Conservation (phyloP, 2,888 invertebrate species). For the Protophormia terraenovae region DNA sequence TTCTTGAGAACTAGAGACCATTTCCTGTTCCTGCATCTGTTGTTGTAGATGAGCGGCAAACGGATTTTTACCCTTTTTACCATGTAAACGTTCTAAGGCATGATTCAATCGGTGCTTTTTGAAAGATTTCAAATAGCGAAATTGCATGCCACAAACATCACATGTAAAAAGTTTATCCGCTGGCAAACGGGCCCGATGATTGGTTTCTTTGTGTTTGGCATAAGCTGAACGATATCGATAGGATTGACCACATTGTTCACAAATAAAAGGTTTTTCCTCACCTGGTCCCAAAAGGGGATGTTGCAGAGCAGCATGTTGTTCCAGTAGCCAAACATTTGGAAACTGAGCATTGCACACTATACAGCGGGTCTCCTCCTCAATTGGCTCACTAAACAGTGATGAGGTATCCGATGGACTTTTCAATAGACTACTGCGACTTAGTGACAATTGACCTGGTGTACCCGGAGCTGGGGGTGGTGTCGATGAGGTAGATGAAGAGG, state of each 20-base stretch:
- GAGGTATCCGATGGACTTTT: conserved; percentile 77
- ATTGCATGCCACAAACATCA: conserved; percentile 96
- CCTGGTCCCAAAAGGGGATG: conserved; percentile 86
- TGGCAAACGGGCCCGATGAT: conserved; percentile 92
- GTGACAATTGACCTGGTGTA: conserved; percentile 75
- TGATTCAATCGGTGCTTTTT: conserved; percentile 94
- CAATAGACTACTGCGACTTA: conserved; percentile 74
- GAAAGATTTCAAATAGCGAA: conserved; percentile 93
- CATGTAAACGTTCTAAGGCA: conserved; percentile 90
- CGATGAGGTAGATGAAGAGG: conserved; percentile 81
- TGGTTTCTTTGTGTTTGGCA: conserved; percentile 92
- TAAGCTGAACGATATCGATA: conserved; percentile 93
- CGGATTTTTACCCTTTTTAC: conserved; percentile 82
- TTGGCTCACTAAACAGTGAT: conserved; percentile 79
- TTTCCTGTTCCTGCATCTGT: conserved; percentile 82
- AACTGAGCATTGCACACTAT: conserved; percentile 93
- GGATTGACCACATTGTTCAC: conserved; percentile 95
- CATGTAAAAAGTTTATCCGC: conserved; percentile 95
- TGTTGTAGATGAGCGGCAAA: conserved; percentile 63
- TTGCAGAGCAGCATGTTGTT: conserved; percentile 92
- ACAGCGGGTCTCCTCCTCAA: conserved; percentile 85
- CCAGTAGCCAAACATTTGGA: conserved; percentile 92
- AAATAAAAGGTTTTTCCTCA: conserved; percentile 94
- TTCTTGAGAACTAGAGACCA: conserved; percentile 89
- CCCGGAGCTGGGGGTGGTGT: conserved; percentile 78